Percentiles rank a stretch among this genome's conserved stretches.
Evolutionary conservation across 1,140 invertebrate species (phyloP).

Genomic region (Nilaparvata lugens): DNA sequence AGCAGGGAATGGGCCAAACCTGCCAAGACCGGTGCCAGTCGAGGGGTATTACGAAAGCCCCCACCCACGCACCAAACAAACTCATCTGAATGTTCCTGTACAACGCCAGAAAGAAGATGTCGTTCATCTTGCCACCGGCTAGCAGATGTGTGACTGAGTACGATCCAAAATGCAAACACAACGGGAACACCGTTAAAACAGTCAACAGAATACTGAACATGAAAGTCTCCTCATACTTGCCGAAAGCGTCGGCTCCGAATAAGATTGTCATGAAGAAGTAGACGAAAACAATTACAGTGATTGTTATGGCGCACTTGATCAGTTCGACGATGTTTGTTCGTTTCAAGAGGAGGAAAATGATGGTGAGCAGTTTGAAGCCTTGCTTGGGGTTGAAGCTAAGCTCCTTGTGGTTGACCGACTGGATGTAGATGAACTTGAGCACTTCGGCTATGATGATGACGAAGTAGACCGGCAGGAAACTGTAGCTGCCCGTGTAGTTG

Average conservation of each 20-base stretch:
- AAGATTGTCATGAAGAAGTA: conserved; percentile 55
- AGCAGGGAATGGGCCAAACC: conserved; percentile 68
- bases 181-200: conserved; percentile 53
- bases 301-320: background rate
- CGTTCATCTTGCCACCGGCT: conserved; percentile 21
- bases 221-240: conserved; percentile 56
- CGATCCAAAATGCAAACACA: conserved; percentile 48
- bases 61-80: conserved; percentile 77
- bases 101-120: conserved; percentile 45
- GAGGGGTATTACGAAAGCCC: conserved; percentile 76
- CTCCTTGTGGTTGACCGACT: conserved; percentile 15
- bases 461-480: conserved; percentile 13
- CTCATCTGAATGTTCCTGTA: conserved; percentile 48
- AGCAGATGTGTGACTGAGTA: conserved; percentile 30
- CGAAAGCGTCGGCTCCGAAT: conserved; percentile 63
- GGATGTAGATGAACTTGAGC: conserved; percentile 13
- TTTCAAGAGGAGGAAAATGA: conserved; percentile 10
- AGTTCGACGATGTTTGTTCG: conserved; percentile 12
- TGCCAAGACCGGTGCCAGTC: conserved; percentile 92
- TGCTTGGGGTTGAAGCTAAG: conserved; percentile 10
- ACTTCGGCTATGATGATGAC: conserved; percentile 13
- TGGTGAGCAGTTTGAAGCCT: conserved; percentile 8
- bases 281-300: conserved; percentile 21
- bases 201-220: conserved; percentile 57
- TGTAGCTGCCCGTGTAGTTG: conserved; percentile 1